Conservation (phyloP, 1,140 invertebrate genomes). For the Zophobas atratus region DNA sequence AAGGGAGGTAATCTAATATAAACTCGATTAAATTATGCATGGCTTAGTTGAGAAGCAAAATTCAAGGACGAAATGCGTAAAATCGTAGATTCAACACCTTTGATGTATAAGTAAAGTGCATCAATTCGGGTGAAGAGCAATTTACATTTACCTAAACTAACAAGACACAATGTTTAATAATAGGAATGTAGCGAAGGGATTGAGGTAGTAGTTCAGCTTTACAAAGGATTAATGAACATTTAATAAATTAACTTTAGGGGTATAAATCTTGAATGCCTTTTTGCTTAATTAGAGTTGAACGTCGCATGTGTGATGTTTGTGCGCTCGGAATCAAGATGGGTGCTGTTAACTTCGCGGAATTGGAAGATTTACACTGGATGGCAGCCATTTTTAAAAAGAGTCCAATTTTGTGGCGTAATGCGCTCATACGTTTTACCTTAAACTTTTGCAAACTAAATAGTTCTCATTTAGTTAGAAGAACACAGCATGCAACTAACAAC, state of each 20-base stretch:
- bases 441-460: too few species aligned
- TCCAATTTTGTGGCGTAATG: too few species aligned
- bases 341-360: too few species aligned
- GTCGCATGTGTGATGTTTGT: too few species aligned
- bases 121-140: background rate
- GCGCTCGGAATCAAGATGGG: too few species aligned
- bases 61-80: constrained; percentile 18
- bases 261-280: too few species aligned
- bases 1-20: constrained; percentile 25
- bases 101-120: constrained; percentile 31
- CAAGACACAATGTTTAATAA: constrained; percentile 13
- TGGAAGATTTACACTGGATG: too few species aligned
- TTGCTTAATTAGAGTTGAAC: too few species aligned
- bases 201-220: background rate
- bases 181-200: background rate
- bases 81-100: constrained; percentile 14
- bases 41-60: constrained; percentile 15
- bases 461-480: too few species aligned
- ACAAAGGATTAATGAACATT: background rate
- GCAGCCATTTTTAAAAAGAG: too few species aligned
- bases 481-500: too few species aligned
- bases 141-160: constrained; percentile 18
- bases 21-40: constrained; percentile 23
- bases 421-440: too few species aligned
- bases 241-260: background rate